Evolutionary conservation across 2,888 invertebrate species (phyloP).

Genomic region (Yponomeuta cagnagella): DNA sequence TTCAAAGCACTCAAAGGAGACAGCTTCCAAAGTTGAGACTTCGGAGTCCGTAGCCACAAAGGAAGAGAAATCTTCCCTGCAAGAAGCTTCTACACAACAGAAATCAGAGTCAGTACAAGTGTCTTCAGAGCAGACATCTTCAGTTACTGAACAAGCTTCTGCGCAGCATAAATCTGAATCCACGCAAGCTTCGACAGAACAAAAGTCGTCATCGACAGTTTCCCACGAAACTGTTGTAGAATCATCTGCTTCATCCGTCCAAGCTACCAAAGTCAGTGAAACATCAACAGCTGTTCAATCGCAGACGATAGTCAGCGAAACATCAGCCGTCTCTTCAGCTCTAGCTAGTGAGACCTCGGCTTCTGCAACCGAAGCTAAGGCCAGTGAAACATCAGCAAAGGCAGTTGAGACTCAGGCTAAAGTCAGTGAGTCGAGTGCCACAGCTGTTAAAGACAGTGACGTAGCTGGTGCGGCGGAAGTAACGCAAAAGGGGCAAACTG

Average conservation of each 20-base stretch:
- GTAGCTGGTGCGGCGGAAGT: conserved; percentile 1
- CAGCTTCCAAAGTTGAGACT: conserved; percentile 29
- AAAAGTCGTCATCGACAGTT: conserved; percentile 3
- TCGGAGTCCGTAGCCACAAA: conserved; percentile 6
- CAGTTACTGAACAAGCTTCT: conserved; percentile 12
- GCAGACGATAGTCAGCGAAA: background rate
- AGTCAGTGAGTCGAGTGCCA: background rate
- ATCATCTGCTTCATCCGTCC: background rate
- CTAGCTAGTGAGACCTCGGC: background rate
- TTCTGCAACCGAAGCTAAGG: background rate
- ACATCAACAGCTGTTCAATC: background rate
- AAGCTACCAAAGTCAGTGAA: background rate
- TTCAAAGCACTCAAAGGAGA: conserved; percentile 13
- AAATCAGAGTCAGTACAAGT: conserved; percentile 20
- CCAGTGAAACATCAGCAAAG: background rate
- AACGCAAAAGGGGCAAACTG: conserved; percentile 41
- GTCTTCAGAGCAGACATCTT: conserved; percentile 17
- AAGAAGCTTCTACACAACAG: conserved; percentile 16
- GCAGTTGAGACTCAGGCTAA: background rate
- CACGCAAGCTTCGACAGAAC: background rate
- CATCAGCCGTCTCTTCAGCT: background rate
- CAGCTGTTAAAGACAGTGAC: background rate
- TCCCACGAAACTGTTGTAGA: background rate
- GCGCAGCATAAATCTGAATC: conserved; percentile 1
- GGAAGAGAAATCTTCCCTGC: conserved; percentile 16